Conservation (phyloP, 2,888 invertebrate genomes). For the Campoletis raptor region DNA sequence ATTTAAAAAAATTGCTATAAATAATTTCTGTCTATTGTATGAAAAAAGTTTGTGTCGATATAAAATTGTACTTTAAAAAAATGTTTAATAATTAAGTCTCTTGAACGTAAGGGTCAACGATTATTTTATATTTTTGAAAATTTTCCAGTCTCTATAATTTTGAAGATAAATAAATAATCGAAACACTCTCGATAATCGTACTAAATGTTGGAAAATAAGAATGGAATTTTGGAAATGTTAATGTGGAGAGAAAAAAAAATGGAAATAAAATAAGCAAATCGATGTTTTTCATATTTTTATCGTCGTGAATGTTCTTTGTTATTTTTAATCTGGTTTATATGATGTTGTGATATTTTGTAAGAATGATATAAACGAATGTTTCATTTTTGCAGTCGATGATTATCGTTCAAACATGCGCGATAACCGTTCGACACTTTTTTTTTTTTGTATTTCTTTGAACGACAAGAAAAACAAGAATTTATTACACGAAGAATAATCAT, state of each 20-base stretch:
- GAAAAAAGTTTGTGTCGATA: no score
- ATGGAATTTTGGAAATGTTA: background rate
- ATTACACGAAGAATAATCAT: background rate
- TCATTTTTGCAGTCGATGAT: background rate
- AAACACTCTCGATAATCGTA: background rate
- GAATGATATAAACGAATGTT: background rate
- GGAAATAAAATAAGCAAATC: background rate
- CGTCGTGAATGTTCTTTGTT: background rate
- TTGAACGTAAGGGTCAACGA: no score
- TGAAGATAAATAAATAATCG: background rate
- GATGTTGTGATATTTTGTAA: background rate
- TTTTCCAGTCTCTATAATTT: background rate
- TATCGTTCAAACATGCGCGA: background rate
- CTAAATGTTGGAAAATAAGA: background rate
- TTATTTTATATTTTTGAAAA: no score
- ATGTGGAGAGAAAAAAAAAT: background rate
- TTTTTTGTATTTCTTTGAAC: background rate
- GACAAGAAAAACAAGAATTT: background rate
- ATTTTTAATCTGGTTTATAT: background rate
- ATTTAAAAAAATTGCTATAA: background rate
- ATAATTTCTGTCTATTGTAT: background rate
- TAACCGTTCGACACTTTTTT: background rate
- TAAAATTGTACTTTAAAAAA: no score
- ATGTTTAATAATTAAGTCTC: no score
- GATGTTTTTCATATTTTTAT: background rate